Evolutionary conservation across 2,797 vertebrate genomes (phyloP).

Genomic region (Pseudochirops corinnae): DNA sequence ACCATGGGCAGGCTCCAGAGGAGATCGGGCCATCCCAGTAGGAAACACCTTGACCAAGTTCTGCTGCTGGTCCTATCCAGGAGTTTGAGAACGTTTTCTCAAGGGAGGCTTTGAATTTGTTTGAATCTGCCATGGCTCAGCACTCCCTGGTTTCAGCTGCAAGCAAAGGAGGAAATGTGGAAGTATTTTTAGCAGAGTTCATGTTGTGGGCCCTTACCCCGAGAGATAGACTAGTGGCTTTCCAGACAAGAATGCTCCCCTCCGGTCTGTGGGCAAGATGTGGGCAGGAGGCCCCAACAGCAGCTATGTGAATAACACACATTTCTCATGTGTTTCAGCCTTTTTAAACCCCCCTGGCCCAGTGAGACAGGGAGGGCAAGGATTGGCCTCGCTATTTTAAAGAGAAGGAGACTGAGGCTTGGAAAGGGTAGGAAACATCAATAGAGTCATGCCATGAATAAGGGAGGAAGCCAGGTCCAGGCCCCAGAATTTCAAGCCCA

Average conservation of each 20-base stretch:
- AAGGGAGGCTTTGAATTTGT: conserved; percentile 28
- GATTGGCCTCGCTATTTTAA: neutral
- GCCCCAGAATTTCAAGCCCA: neutral
- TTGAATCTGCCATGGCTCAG: conserved; percentile 8
- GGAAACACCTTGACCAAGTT: conserved; percentile 64
- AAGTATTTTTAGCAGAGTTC: conserved; percentile 65
- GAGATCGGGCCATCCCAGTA: conserved; percentile 35
- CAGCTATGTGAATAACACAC: neutral
- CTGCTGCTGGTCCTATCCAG: conserved; percentile 59
- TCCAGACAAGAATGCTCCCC: neutral
- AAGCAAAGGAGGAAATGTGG: conserved; percentile 69
- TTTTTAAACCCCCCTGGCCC: neutral
- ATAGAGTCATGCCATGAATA: neutral
- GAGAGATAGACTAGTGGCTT: conserved; percentile 3
- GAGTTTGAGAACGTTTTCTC: conserved; percentile 60
- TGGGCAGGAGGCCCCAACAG: neutral
- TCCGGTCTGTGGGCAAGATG: neutral
- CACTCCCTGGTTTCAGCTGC: conserved; percentile 13
- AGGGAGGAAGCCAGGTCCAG: neutral
- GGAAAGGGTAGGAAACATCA: neutral
- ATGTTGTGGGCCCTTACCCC: conserved; percentile 3
- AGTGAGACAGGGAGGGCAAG: neutral
- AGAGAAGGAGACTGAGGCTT: neutral
- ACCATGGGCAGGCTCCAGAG: neutral
- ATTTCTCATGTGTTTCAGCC: neutral